These are phyloP conservation scores for Drosophila borealis DNA, from an alignment of 2,888 invertebrate genomes.

Conservation along the genomic window DNA sequence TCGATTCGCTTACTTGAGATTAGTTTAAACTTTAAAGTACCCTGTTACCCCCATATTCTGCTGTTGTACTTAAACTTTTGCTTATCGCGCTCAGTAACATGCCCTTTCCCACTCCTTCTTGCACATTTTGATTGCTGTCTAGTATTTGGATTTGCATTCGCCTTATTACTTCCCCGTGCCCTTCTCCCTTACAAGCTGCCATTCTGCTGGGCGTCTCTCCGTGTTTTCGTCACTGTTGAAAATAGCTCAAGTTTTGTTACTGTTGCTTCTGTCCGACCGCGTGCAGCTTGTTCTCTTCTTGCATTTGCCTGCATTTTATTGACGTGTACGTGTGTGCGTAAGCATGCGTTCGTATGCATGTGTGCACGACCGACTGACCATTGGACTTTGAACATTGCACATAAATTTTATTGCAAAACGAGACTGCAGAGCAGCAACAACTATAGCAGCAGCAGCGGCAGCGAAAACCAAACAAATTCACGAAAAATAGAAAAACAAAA, in stretches of 20 bases:
- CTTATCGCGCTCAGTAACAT: constrained; percentile 40
- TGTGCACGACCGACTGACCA: constrained; percentile 70
- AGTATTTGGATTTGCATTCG: constrained; percentile 17
- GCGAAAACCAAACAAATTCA: constrained; percentile 43
- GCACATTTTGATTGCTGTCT: constrained; percentile 30
- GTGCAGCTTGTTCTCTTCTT: constrained; percentile 51
- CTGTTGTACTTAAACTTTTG: constrained; percentile 28
- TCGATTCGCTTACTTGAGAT: constrained; percentile 48
- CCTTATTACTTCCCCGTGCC: constrained; percentile 8
- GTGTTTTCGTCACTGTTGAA: constrained; percentile 54
- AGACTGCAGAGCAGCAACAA: constrained; percentile 43
- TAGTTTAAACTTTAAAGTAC: constrained; percentile 24
- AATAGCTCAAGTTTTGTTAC: constrained; percentile 50
- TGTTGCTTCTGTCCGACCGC: constrained; percentile 11
- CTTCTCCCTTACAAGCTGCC: constrained; percentile 21
- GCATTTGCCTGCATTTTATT: constrained; percentile 35
- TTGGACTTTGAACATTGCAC: constrained; percentile 78
- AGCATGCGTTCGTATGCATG: constrained; percentile 14
- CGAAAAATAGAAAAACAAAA: constrained; percentile 36
- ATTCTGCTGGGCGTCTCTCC: constrained; percentile 30
- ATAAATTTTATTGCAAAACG: constrained; percentile 71
- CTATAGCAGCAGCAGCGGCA: constrained; percentile 4
- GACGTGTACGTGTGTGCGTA: constrained; percentile 10
- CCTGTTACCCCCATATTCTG: constrained; percentile 1
- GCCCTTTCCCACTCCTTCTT: neutral